Evolutionary conservation across 2,888 invertebrate species (phyloP), one percentile per base, ranked within the genome.

Genomic region (Xestia c-nigrum): DNA sequence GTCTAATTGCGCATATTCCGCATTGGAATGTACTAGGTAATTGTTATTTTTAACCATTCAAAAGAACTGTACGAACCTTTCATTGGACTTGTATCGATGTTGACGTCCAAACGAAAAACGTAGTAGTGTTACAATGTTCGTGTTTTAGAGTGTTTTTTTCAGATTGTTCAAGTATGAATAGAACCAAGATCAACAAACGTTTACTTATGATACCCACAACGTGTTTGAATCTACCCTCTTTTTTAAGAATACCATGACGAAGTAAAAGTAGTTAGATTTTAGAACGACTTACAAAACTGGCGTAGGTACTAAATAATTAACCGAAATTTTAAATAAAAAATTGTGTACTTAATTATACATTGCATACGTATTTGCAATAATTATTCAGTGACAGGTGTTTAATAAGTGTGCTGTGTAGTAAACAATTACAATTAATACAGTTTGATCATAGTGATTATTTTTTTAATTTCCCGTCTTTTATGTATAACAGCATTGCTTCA

Each of bases 21-120:
- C 55, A 74, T 80, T 74, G 67, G 74, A 82, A 71, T 81, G 84
- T 70, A 80, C 69, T 69, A 43, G 7, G 43, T 43, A 57, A 75
- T 80, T 74, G 57, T 67, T 64, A 57, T 52, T 72, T 63, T 40
- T 52, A 52, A 68, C 40, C 47, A 55, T 52, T 57, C 38, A 74
- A 38, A 50, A 55, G 38, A 81, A 74, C 21, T 24, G 16, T 81
- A 40, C 50, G 57, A 75, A 75, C 19, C 24, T 59, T 40, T 46
- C 19, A 24, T 24, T 21, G n/a, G 64, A 57, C 47, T 61, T 50
- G 57, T 46, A 24, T 59, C 57, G 31, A 66, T 38, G 43, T 76
- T 81, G 38, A 4, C 19, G n/a, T 52, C 52, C 76, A 57, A 66
- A 50, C 50, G 38, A 65, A 66, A 81, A 75, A 21, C 16, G 24